Base-by-base conservation (phyloP, 2,888 invertebrate species). In the Diadegma fenestrale region DNA sequence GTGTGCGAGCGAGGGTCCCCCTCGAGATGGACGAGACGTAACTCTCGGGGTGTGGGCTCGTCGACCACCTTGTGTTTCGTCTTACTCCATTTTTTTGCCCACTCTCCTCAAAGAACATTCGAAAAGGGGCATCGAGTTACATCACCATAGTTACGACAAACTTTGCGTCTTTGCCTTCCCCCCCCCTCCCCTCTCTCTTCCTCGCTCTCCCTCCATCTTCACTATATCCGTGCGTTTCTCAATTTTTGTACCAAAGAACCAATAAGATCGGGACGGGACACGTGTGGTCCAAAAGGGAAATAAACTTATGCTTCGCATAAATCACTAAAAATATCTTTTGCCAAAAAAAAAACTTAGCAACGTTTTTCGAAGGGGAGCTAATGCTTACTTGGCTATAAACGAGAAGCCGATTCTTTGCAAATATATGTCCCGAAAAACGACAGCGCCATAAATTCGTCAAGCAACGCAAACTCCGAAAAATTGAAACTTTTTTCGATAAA, bases 71-170 rank as follows among this genome's bases (percentile, higher is more conserved):
- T 79, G 64, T 76, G 76, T 80, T 80, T 73, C 80, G 73, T 80
- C 48, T 64, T 80, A 22, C 78, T 61, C 78, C 17, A 41, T 83
- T 78, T 79, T 83, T 64, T 76, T 76, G 45, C 37, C 58, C 22
- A 17, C 33, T 64, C 82, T 68, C 41, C 63, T 12, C 22, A 63
- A 78, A 58, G 63, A 54, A 79, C 64, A 72, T 64, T 73, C 66
- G 51, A 66, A 79, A 84, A 66, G 54, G 75, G 79, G 69, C 68
- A 75, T 66, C 64, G 63, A 85, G 75, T 82, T 79, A 78, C 72
- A 79, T 85, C 79, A 85, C 85, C 85, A 85, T 85, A 82, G 85
- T 76, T 73, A 85, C 82, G 82, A 69, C 76, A 75, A 79, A 54
- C 64, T 81, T 73, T 45, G 63, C 33, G 45, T 64, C 51, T 33